Evolutionary conservation across 2,888 invertebrate genomes (phyloP).

Genomic region (Pollenia angustigena): DNA sequence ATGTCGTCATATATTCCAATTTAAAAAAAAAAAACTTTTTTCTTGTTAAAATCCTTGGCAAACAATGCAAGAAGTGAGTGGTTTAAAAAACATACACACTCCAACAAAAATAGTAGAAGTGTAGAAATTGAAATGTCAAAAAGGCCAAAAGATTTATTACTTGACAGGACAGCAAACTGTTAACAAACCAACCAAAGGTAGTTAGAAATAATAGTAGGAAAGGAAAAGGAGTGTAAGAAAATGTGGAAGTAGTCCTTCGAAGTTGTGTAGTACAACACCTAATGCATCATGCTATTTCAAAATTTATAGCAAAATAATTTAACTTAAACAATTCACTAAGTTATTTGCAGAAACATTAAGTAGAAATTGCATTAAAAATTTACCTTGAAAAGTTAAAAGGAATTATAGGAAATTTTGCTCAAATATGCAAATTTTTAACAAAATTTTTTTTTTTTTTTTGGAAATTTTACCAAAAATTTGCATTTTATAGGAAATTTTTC

Average conservation of each 20-base stretch:
- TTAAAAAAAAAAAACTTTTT: conserved; percentile 34
- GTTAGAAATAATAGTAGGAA: not conserved
- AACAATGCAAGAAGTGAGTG: conserved; percentile 42
- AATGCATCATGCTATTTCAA: conserved; percentile 14
- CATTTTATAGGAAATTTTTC: too few relatives aligned
- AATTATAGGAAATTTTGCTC: too few relatives aligned
- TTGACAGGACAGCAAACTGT: conserved; percentile 74
- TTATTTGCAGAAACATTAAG: too few relatives aligned
- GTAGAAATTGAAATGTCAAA: conserved; percentile 78
- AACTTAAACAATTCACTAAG: not conserved
- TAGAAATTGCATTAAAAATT: too few relatives aligned
- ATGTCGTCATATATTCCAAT: conserved; percentile 54
- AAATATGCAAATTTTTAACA: too few relatives aligned
- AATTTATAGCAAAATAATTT: not conserved
- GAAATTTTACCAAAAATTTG: too few relatives aligned
- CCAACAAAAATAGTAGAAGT: conserved; percentile 42
- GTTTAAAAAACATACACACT: conserved; percentile 11
- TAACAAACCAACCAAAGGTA: conserved; percentile 64
- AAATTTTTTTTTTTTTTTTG: too few relatives aligned
- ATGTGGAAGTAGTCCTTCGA: not conserved
- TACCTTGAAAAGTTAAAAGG: too few relatives aligned
- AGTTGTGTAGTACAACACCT: not conserved
- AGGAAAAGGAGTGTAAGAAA: not conserved
- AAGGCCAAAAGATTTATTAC: conserved; percentile 77
- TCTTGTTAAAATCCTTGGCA: conserved; percentile 47